Evolutionary conservation across 2,113 vertebrate genomes (phyloP).

Genomic region (Circaetus gallicus): DNA sequence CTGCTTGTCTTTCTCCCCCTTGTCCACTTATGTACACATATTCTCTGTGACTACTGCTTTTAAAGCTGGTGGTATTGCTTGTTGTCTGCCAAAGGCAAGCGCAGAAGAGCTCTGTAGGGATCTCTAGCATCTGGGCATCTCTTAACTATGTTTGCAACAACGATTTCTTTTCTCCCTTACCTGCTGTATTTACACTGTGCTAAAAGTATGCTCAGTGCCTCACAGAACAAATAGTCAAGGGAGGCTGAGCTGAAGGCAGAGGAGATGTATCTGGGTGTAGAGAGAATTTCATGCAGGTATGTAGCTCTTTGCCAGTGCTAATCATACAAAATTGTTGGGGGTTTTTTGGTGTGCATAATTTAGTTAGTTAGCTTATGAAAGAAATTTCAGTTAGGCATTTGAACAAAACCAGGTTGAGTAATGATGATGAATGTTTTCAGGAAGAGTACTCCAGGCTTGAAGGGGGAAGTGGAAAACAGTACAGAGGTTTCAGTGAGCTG

Average conservation of each 20-base stretch:
- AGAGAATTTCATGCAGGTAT: neutral
- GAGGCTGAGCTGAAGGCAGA: neutral
- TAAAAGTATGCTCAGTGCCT: neutral
- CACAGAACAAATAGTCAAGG: neutral
- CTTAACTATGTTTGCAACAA: neutral
- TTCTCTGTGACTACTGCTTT: neutral
- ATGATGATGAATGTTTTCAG: constrained; percentile 29
- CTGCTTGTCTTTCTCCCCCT: neutral
- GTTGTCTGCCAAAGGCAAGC: neutral
- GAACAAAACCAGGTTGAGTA: neutral
- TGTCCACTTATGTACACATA: neutral
- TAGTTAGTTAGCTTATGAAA: neutral
- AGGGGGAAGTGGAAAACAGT: neutral
- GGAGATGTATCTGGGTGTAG: neutral
- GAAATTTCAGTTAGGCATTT: neutral
- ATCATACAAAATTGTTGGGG: fast-evolving
- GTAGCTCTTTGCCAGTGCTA: neutral
- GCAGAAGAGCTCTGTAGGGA: neutral
- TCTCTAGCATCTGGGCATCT: neutral
- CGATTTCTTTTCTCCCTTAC: neutral
- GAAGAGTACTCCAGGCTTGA: neutral
- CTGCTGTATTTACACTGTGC: neutral
- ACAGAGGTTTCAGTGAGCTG: neutral
- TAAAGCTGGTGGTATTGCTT: neutral
- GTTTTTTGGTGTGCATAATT: neutral